Evolutionary conservation across 2,888 invertebrate genomes (phyloP).

Genomic region (Polia nebulosa): DNA sequence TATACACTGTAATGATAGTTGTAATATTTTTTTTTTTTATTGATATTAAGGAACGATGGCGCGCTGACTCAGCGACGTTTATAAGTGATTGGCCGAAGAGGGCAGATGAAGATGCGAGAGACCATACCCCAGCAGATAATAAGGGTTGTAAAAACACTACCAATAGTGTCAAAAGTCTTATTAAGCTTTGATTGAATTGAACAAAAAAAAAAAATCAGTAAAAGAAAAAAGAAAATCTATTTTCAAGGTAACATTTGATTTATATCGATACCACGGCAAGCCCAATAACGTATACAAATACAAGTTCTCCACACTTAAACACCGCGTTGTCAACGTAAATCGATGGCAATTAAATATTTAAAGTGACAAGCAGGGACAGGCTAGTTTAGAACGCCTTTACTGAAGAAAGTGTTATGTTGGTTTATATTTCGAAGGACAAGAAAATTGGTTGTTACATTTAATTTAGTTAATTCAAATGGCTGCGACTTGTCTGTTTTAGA

Average conservation of each 20-base stretch:
- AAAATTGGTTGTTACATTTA: conserved; percentile 6
- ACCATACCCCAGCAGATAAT: not conserved
- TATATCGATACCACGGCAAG: not conserved
- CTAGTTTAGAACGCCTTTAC: conserved; percentile 13
- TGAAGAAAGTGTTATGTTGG: conserved; percentile 7
- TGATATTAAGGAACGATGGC: too few relatives aligned
- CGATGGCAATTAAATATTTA: conserved; percentile 46
- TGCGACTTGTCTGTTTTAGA: not conserved
- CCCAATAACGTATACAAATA: conserved; percentile 1
- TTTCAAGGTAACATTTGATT: not conserved
- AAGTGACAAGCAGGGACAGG: conserved; percentile 12
- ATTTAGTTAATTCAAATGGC: conserved; percentile 20
- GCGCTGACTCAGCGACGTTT: too few relatives aligned
- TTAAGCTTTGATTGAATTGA: not conserved
- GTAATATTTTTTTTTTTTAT: not conserved
- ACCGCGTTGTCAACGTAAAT: conserved; percentile 30
- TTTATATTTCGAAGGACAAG: conserved; percentile 19
- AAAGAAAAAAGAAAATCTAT: not conserved
- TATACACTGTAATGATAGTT: too few relatives aligned
- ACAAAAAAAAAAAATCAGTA: not conserved
- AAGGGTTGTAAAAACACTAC: not conserved
- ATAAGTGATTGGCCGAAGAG: too few relatives aligned
- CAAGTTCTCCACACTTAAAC: not conserved
- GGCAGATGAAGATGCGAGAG: too few relatives aligned
- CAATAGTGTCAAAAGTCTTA: not conserved